Percentiles rank a stretch among this genome's conserved stretches.
These are phyloP conservation scores for Myanophis thanlyinensis DNA, from an alignment of 2,113 vertebrate genomes.

Conservation along the genomic window DNA sequence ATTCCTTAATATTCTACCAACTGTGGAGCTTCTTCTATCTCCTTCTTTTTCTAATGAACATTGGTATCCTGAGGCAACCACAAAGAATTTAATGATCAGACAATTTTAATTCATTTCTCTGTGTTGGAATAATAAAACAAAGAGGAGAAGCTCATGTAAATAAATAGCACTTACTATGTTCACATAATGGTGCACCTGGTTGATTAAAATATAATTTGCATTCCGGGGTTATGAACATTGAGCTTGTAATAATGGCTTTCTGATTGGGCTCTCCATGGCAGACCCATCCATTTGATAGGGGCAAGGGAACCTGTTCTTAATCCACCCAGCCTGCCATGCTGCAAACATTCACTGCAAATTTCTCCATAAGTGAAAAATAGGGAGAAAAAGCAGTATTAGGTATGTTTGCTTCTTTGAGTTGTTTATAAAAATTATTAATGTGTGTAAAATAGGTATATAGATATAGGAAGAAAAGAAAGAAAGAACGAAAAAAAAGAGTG, in stretches of 20 bases:
- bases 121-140: not conserved
- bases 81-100: fast-evolving
- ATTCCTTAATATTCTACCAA: not conserved
- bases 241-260: not conserved
- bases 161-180: not conserved
- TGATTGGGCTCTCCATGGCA: not conserved
- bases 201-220: not conserved
- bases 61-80: not conserved
- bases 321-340: not conserved
- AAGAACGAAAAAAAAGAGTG: not conserved
- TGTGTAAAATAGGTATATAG: not conserved
- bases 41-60: not conserved
- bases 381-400: too few species aligned
- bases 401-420: too few species aligned
- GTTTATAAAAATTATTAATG: too few species aligned
- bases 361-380: too few species aligned
- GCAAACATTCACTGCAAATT: not conserved
- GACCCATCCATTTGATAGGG: not conserved
- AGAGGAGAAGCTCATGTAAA: not conserved
- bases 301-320: not conserved
- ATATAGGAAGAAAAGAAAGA: too few species aligned
- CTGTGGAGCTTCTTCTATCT: not conserved
- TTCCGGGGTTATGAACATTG: not conserved
- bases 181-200: not conserved
- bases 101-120: not conserved